Conservation (phyloP, 2,797 vertebrate species). For the Esox lucius region DNA sequence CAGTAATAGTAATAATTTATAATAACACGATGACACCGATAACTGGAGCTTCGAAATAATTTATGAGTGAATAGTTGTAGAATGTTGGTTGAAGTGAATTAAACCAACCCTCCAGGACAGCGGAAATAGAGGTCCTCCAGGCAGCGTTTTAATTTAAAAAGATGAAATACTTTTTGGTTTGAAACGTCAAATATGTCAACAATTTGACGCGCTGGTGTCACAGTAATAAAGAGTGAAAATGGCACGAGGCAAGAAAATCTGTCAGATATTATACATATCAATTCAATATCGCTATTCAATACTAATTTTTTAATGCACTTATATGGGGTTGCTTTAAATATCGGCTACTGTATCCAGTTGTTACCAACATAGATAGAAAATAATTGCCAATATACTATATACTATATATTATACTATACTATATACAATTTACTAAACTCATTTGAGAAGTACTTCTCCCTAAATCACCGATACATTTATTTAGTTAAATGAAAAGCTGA, state of each 20-base stretch:
- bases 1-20: neutral
- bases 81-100: neutral
- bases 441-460: neutral
- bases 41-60: neutral
- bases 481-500: neutral
- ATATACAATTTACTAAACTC: no score
- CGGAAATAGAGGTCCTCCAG: slow-evolving; percentile 45
- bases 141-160: slow-evolving; percentile 36
- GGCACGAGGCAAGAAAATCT: slow-evolving; percentile 8
- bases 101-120: neutral
- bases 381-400: neutral
- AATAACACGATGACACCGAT: neutral
- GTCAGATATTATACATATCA: slow-evolving; percentile 11
- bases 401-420: no score
- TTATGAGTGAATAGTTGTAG: neutral
- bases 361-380: slow-evolving; percentile 14
- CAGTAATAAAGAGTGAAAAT: slow-evolving; percentile 38
- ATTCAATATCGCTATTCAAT: slow-evolving; percentile 29
- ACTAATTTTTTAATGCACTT: slow-evolving; percentile 22
- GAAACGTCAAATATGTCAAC: slow-evolving; percentile 44
- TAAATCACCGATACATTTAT: neutral
- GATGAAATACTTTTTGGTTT: slow-evolving; percentile 41
- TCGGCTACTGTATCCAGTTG: slow-evolving; percentile 15
- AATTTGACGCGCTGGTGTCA: slow-evolving; percentile 36
- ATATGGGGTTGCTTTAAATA: neutral